A percentile compares a stretch with the other conserved stretches of the same genome.
Conservation (phyloP, 2,797 vertebrate species). For the Chromobotia macracanthus region DNA sequence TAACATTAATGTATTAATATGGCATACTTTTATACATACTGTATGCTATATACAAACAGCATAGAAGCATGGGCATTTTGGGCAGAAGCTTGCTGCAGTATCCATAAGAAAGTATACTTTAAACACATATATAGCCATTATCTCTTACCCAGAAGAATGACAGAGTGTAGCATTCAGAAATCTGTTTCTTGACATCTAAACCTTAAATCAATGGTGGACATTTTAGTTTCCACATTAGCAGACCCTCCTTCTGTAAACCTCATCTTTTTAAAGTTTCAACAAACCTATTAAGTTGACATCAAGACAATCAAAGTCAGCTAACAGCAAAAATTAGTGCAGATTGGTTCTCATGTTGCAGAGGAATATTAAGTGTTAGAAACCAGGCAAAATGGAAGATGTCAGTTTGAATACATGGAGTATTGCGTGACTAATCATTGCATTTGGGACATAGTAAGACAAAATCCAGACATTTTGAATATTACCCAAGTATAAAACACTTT, state of each 20-base stretch:
- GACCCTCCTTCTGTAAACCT: constrained; percentile 24
- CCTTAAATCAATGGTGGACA: too few relatives aligned
- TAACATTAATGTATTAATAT: not conserved
- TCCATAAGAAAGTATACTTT: constrained; percentile 9
- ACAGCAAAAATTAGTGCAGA: not conserved
- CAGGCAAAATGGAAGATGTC: not conserved
- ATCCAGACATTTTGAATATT: too few relatives aligned
- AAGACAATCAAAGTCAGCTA: not conserved
- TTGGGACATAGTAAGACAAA: constrained; percentile 23
- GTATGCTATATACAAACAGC: constrained; percentile 23
- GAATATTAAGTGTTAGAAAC: not conserved
- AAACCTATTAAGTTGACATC: not conserved
- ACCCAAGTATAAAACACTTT: too few relatives aligned
- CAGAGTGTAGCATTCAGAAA: constrained; percentile 51
- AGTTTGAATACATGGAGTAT: not conserved
- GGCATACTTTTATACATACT: constrained; percentile 19
- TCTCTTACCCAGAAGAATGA: constrained; percentile 59
- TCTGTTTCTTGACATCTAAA: constrained; percentile 37
- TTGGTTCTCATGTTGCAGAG: not conserved
- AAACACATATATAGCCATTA: not conserved
- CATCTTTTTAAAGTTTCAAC: not conserved
- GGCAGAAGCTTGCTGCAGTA: constrained; percentile 51
- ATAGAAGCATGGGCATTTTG: constrained; percentile 19
- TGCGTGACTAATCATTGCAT: constrained; percentile 39
- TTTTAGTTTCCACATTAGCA: constrained; percentile 29